A percentile compares a stretch with the other conserved stretches of the same genome.
Evolutionary conservation across 2,113 vertebrate species (phyloP).

Genomic region (Genyomyrus donnyi): DNA sequence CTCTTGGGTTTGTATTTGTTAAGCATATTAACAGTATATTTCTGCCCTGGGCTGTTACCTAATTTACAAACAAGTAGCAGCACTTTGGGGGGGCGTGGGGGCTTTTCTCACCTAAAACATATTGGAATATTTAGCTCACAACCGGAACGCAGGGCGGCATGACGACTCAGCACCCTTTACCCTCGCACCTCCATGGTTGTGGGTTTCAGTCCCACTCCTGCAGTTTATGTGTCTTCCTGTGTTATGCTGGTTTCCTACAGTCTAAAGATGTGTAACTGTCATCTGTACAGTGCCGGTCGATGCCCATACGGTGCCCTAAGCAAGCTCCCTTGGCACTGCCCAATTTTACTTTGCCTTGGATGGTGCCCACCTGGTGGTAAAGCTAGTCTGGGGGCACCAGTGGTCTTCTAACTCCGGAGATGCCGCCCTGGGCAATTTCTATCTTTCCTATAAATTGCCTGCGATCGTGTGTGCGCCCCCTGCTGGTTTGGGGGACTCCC

Average conservation of each 20-base stretch:
- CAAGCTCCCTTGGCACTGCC: background rate
- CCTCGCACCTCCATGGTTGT: background rate
- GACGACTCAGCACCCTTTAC: background rate
- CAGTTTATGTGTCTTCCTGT: background rate
- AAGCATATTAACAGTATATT: background rate
- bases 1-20: background rate
- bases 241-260: background rate
- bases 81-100: background rate
- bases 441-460: background rate
- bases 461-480: background rate
- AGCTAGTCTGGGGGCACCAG: background rate
- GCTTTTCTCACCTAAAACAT: background rate
- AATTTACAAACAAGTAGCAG: background rate
- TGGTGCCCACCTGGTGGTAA: background rate
- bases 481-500: background rate
- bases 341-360: background rate
- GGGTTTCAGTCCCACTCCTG: background rate
- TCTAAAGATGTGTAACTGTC: background rate
- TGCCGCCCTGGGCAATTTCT: background rate
- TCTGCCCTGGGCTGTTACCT: background rate
- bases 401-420: background rate
- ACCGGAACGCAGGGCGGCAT: background rate
- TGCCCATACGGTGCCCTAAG: background rate
- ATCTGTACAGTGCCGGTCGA: background rate
- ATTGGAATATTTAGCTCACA: background rate